These are phyloP conservation scores for Pseudorasbora parva DNA, from an alignment of 2,113 vertebrate genomes.

Conservation along the genomic window DNA sequence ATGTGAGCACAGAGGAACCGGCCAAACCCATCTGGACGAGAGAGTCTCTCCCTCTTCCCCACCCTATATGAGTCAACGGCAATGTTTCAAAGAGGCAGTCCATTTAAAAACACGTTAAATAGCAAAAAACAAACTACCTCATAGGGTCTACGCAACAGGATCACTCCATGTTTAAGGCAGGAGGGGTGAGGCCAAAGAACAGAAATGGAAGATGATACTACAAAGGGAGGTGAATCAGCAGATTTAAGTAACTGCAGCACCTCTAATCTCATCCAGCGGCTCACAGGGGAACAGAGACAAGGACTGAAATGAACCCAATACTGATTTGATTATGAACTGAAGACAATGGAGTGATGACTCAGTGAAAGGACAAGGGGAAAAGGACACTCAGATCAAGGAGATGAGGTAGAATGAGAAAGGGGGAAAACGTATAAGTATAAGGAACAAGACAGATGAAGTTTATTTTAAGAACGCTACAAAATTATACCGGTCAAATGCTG, in stretches of 20 bases:
- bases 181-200: constrained; percentile 6
- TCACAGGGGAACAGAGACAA: background rate
- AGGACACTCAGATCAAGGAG: constrained; percentile 5
- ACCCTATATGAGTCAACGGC: constrained; percentile 38
- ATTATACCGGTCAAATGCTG: background rate
- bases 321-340: background rate
- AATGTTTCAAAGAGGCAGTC: constrained; percentile 5
- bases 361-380: background rate
- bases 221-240: constrained; percentile 29
- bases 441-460: background rate
- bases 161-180: background rate
- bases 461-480: background rate
- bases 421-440: background rate
- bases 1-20: constrained; percentile 35
- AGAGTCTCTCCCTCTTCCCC: constrained; percentile 24
- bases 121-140: background rate
- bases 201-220: constrained; percentile 1
- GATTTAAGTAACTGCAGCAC: background rate
- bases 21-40: constrained; percentile 26
- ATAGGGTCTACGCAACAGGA: background rate
- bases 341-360: constrained; percentile 9
- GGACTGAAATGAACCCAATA: background rate
- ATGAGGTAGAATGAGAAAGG: background rate
- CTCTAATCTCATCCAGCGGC: background rate
- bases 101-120: background rate